phyloP scores from a whole-genome alignment of 2,888 invertebrate genomes.

The Vesta saturnalis region DNA sequence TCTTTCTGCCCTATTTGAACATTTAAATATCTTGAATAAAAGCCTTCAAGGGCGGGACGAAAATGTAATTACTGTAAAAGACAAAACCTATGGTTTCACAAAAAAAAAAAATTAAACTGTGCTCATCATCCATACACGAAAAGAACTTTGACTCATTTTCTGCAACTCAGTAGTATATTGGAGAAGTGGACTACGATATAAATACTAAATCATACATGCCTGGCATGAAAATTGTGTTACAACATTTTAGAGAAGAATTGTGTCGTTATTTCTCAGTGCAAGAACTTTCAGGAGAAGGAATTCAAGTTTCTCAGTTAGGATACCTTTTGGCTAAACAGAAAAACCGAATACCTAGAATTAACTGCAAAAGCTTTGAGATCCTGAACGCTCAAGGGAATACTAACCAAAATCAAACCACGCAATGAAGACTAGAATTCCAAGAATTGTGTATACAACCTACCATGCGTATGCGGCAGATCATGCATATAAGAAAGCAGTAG shows the following conservation, averaged over 20 bases:
- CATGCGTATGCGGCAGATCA: too few species aligned
- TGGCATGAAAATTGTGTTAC: background rate
- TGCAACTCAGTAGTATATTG: background rate
- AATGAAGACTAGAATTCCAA: too few species aligned
- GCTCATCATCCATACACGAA: background rate
- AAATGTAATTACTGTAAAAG: background rate
- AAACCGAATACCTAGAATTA: background rate
- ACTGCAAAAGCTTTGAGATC: too few species aligned
- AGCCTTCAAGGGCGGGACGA: background rate
- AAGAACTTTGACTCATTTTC: background rate
- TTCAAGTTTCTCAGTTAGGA: background rate
- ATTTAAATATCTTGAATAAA: background rate
- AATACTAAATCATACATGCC: background rate
- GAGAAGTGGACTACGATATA: background rate
- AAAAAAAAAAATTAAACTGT: background rate
- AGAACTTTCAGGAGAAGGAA: background rate
- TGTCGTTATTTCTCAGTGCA: background rate
- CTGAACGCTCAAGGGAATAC: too few species aligned
- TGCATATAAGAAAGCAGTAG: too few species aligned
- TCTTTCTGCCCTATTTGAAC: background rate
- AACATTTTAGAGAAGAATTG: background rate
- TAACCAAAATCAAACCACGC: too few species aligned
- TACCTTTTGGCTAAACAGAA: slow-evolving; percentile 1
- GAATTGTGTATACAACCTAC: too few species aligned
- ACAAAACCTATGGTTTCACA: background rate